Conservation (phyloP, 2,797 vertebrate species). For the Sternarchorhynchus goeldii region DNA sequence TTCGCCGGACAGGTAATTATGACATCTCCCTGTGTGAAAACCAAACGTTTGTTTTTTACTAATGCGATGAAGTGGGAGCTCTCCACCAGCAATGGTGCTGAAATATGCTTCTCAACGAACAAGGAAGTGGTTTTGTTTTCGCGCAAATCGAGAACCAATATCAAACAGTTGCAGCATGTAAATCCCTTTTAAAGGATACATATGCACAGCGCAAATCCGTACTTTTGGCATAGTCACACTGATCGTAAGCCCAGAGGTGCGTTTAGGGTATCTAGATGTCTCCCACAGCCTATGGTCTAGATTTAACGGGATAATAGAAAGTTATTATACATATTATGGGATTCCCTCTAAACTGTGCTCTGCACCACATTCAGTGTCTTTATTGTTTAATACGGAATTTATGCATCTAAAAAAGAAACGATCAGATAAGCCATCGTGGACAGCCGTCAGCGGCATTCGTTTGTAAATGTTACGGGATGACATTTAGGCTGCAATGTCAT, state of each 20-base stretch:
- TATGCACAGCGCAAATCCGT: background rate
- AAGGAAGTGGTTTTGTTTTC: conserved; percentile 64
- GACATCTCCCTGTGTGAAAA: conserved; percentile 21
- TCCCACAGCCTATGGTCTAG: background rate
- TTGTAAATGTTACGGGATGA: conserved; percentile 23
- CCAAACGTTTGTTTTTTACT: conserved; percentile 25
- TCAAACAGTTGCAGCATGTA: background rate
- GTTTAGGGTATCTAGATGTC: background rate
- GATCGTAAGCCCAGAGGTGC: background rate
- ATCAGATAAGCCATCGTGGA: background rate
- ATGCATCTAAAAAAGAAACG: background rate
- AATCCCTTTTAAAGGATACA: background rate
- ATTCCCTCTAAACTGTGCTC: background rate
- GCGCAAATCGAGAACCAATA: conserved; percentile 22
- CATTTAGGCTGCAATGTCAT: conserved; percentile 44
- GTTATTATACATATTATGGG: conserved; percentile 38
- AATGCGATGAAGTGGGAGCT: conserved; percentile 65
- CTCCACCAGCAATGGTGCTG: conserved; percentile 68
- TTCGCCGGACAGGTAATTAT: conserved; percentile 71
- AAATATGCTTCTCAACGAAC: conserved; percentile 57
- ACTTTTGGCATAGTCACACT: background rate
- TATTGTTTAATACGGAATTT: no score
- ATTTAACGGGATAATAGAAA: conserved; percentile 38
- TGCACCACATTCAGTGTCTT: background rate
- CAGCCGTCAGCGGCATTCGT: background rate